Evolutionary conservation across 2,797 vertebrate species (phyloP).

Genomic region (Paedocypris micromegethes): DNA sequence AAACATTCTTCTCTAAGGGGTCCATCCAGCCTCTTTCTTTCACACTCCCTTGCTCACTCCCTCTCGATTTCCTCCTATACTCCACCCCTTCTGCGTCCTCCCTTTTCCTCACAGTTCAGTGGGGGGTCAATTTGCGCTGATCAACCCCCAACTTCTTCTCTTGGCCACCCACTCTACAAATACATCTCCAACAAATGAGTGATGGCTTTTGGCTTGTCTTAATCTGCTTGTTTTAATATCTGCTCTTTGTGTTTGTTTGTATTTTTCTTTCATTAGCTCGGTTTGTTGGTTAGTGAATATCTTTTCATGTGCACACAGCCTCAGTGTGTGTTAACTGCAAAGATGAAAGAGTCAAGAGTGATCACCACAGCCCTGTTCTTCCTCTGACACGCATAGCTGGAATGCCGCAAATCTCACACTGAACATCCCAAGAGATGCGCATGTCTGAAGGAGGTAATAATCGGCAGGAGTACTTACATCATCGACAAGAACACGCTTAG

Average conservation of each 20-base stretch:
- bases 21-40: constrained; percentile 18
- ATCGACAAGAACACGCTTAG: background rate
- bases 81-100: constrained; percentile 38
- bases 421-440: background rate
- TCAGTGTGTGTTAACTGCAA: constrained; percentile 2
- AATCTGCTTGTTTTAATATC: constrained; percentile 42
- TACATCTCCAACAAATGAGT: constrained; percentile 27
- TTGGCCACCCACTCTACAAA: constrained; percentile 55
- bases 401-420: constrained; percentile 49
- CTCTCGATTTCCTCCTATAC: constrained; percentile 19
- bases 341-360: constrained; percentile 57
- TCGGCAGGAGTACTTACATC: background rate
- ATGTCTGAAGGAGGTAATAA: background rate
- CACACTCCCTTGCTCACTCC: constrained; percentile 41
- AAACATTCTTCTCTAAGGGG: constrained; percentile 27
- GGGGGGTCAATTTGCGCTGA: constrained; percentile 42
- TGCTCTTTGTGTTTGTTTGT: constrained; percentile 40
- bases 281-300: background rate
- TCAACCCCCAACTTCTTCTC: constrained; percentile 36
- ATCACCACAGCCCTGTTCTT: constrained; percentile 60
- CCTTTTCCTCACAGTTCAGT: constrained; percentile 52
- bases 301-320: constrained; percentile 29
- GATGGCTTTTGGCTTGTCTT: constrained; percentile 42
- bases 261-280: too few species aligned
- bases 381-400: constrained; percentile 63